Evolutionary conservation across 2,888 invertebrate genomes (phyloP), one percentile per base, ranked within the genome.

Genomic region (Gymnoscelis rufifasciata): DNA sequence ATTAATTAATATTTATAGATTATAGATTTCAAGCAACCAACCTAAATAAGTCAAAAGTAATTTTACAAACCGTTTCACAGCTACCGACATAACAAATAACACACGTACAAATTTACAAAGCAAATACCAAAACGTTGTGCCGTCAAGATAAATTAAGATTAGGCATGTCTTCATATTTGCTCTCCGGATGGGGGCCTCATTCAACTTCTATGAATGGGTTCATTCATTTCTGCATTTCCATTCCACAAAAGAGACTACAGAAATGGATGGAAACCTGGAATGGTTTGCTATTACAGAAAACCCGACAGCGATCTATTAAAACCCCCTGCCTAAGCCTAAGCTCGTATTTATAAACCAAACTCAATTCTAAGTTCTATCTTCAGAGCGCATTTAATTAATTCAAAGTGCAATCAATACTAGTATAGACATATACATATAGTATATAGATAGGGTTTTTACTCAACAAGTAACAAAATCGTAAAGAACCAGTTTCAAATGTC

Each of bases 181-280:
- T 61, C 59, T 61, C 62, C 62, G 54, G 65, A 64, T 68, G 66
- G 64, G 64, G 55, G 59, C 54, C 60, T 60, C 63, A 60, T 59
- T 63, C 64, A 67, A 10, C 43, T 40, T 39, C 15, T 26, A 26
- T 56, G 51, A 69, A 65, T 64, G 65, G 64, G 59, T 60, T 65
- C 65, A 66, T 68, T 68, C 68, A 68, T 68, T 68, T 62, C 62
- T 66, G 55, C 60, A 59, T 59, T 66, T 69, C 56, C 56, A 64
- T 68, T 66, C 54, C 60, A 61, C 53, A 53, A 59, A 15, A 35
- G 35, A 35, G 35, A 10, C n/a, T 15, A 15, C 8, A 33, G 33
- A 15, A 33, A 11, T 26, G n/a, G 10, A 2, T 14, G 14, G 31
- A n/a, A 15, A 14, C 8, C 5, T 4, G 15, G n/a, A 23, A 35